Base-by-base conservation (phyloP, 35 echinoderm and acorn worm genomes). In the Amphiura filiformis region DNA sequence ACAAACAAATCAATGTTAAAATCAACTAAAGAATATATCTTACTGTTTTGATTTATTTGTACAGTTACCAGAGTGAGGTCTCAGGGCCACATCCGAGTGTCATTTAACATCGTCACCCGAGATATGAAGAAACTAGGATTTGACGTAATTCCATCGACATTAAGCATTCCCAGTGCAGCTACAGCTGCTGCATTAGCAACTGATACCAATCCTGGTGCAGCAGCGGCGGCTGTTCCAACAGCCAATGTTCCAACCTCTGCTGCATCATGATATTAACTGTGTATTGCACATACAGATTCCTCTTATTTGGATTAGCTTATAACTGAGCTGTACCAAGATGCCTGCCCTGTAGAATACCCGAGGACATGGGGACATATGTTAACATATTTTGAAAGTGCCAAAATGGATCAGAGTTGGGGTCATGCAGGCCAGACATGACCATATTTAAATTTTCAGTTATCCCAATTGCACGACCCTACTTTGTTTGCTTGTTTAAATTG, bases 61-160 rank as follows among this genome's bases (percentile, higher is more conserved):
- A 18, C 78, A 95, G 96, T 98, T 34, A 98, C 96, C 17, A 89
- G 96, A 86, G 96, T 98, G 15, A 85, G 92, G 39, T 98, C 96
- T 26, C 96, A 98, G 81, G 96, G 96, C 56, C 82, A 88, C 78
- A 64, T 98, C 37, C 92, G 84, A 39, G 93, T 94, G 31, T 79
- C 83, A 7, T 92, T 98, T 41, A 98, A 92, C 80, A 86, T 94
- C 36, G 90, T 98, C 79, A 88, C 86, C 15, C 81, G 89, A 17
- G 96, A 98, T 81, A 98, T 98, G 96, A 98, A 98, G 79, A 98
- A 98, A 75, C 78, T 98, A 32, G 96, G 96, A 1, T 98, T 94
- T 38, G 93, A 94, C 61, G 90, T 88, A 4, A 78, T 56, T 0
- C 90, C 96, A 4, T 87, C 89, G 0, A 78, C 81, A 22, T 31